These are phyloP conservation scores for Passer domesticus DNA, from an alignment of 2,113 vertebrate species.

Conservation along the genomic window DNA sequence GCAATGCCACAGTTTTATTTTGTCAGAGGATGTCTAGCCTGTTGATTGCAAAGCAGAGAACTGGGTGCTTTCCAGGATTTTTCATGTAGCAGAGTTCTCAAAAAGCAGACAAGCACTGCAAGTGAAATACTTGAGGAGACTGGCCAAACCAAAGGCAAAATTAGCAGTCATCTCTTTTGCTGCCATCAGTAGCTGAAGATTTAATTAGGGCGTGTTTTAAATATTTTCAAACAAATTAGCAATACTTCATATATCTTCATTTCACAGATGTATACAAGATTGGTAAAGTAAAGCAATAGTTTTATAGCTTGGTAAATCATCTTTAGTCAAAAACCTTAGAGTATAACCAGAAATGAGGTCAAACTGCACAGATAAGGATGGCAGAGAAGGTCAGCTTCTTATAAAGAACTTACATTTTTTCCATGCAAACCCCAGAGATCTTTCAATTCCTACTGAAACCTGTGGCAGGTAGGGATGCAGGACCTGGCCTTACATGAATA, in stretches of 20 bases:
- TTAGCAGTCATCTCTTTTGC: neutral
- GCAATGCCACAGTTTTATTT: neutral
- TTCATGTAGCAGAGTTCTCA: neutral
- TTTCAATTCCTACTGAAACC: neutral
- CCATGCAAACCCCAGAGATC: neutral
- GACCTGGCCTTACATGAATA: neutral
- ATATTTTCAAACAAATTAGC: neutral
- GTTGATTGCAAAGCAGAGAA: neutral
- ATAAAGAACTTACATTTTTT: neutral
- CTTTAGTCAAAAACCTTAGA: neutral
- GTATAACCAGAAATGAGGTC: neutral
- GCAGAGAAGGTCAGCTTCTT: neutral
- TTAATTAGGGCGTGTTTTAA: neutral
- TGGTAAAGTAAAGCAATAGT: neutral
- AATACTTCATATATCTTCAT: neutral
- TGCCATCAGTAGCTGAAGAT: neutral
- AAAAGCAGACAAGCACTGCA: neutral
- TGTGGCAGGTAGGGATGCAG: neutral
- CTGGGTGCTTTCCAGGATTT: neutral
- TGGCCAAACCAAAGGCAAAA: conserved; percentile 4
- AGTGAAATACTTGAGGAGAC: neutral
- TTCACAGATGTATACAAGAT: neutral
- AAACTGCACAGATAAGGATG: neutral
- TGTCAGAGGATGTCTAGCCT: neutral
- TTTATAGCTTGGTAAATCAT: neutral